Conservation (phyloP, 2,113 vertebrate genomes). For the Vidua chalybeata region DNA sequence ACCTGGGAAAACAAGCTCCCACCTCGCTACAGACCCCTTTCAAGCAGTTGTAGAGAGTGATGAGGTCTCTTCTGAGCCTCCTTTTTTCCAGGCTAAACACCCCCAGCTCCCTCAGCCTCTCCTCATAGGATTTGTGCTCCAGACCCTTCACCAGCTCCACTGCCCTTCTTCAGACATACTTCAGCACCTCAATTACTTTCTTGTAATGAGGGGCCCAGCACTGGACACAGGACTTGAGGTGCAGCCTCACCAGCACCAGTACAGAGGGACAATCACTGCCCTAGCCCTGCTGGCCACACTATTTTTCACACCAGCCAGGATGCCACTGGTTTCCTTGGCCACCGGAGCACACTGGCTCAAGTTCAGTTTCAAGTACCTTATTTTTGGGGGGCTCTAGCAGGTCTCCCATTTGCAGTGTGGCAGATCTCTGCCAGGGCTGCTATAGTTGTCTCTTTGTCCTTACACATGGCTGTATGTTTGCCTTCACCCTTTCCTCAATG, state of each 20-base stretch:
- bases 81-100: background rate
- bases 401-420: background rate
- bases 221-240: background rate
- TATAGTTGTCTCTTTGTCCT: background rate
- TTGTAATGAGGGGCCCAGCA: background rate
- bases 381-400: background rate
- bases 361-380: background rate
- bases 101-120: background rate
- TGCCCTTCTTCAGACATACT: background rate
- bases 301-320: background rate
- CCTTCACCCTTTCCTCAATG: background rate
- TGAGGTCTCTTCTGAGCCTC: background rate
- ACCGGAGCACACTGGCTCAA: background rate
- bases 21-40: background rate
- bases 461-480: background rate
- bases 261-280: background rate
- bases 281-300: background rate
- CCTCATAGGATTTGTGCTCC: background rate
- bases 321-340: background rate
- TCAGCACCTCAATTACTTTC: background rate
- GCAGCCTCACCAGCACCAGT: too few relatives aligned
- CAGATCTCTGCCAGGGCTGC: background rate
- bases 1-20: background rate
- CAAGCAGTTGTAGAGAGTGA: background rate
- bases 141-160: background rate